Base-by-base conservation (phyloP, 1,140 invertebrate species). In the Lysiphlebus fabarum region DNA sequence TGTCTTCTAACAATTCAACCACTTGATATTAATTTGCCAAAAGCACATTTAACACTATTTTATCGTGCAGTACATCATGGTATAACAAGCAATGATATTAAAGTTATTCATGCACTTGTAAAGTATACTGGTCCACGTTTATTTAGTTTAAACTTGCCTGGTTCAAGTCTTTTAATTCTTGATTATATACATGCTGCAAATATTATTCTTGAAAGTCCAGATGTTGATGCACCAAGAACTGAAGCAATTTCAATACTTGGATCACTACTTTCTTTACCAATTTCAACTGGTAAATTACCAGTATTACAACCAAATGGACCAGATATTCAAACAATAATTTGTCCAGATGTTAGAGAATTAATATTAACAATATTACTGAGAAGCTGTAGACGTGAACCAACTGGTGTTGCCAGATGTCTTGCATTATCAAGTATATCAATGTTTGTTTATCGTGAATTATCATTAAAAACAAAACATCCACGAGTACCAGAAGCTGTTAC, bases 181-280 rank as follows among this genome's bases (percentile, higher is more conserved):
- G 94, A 98, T 79, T 90, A 97, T 65, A 89, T 98, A 43, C 88
- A 93, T 72, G 94, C 94, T 9, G 90, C 91, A 63, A 91, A 93
- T 65, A 86, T 90, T 6, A 86, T 98, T 63, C 81, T 96, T 40
- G 90, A 89, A 63, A 90, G 87, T 37, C 83, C 86, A 8, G 93
- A 96, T 74, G 82, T 91, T 12, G 82, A 82, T 85, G 88, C 90
- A 58, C 94, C 95, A 2, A 83, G 93, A 60, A 88, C 88, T 11
- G 95, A 98, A 72, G 94, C 95, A 1, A 86, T 95, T n/a, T 91
- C 93, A 0, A 88, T 98, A 49, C 80, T 99, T 7, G 94, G 93
- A 2, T 89, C 90, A 0, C 77, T 98, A 44, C 78, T 97, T 17
- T 90, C 90, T 63, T 85, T 95, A 58, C 90, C 93, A 0, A 83